Conservation (phyloP, 2,888 invertebrate species). For the Tenthredo scrophulariae region DNA sequence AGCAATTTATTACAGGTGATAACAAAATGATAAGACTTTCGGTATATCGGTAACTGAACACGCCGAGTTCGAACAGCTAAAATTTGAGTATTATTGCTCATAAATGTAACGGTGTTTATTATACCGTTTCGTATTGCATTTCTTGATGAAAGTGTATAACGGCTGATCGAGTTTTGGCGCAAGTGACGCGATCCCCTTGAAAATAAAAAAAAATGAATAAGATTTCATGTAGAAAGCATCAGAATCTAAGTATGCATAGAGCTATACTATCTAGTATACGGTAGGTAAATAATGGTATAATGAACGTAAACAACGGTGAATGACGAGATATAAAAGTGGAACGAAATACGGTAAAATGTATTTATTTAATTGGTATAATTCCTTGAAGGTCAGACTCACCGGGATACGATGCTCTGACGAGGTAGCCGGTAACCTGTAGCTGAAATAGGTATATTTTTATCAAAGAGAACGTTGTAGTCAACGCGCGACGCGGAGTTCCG, state of each 20-base stretch:
- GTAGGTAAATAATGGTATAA: neutral
- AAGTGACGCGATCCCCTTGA: neutral
- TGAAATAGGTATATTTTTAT: slow-evolving; percentile 30
- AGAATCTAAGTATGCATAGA: neutral
- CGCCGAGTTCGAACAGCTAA: neutral
- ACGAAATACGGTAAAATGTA: slow-evolving; percentile 16
- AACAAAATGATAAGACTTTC: neutral
- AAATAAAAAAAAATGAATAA: neutral
- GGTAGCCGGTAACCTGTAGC: neutral
- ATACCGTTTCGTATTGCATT: neutral
- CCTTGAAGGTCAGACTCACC: neutral
- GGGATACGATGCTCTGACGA: neutral
- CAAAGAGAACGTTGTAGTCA: neutral
- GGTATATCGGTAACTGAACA: neutral
- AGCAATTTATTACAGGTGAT: neutral
- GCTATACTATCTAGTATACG: neutral
- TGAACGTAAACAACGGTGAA: slow-evolving; percentile 31
- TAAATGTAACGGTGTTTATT: slow-evolving; percentile 7
- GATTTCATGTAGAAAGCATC: too few species aligned
- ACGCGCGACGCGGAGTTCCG: slow-evolving; percentile 17
- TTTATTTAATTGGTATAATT: neutral
- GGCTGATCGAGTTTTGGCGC: neutral
- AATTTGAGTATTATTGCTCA: neutral
- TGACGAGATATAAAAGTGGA: slow-evolving; percentile 2
- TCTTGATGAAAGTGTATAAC: neutral